Evolutionary conservation across 23 tunicate species (phyloP).

Genomic region (Ciona savignyi): DNA sequence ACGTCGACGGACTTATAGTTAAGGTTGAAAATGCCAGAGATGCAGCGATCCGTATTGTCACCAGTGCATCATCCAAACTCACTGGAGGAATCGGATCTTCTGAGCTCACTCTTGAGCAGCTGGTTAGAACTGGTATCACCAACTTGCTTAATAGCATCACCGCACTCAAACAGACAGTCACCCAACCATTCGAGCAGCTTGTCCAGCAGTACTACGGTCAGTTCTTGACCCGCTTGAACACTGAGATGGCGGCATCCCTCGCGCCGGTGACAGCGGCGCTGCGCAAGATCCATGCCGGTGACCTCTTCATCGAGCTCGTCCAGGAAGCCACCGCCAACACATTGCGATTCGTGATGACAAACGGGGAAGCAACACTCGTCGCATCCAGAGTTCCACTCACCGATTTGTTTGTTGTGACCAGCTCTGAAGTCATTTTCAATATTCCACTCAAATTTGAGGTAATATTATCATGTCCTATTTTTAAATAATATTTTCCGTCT

Average conservation of each 20-base stretch:
- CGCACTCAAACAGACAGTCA: constrained; percentile 2
- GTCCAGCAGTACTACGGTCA: constrained; percentile 26
- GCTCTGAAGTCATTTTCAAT: constrained; percentile 48
- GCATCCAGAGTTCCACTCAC: constrained; percentile 34
- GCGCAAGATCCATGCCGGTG: constrained; percentile 44
- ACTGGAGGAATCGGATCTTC: constrained; percentile 5
- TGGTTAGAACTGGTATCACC: constrained; percentile 15
- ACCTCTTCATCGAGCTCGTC: constrained; percentile 57
- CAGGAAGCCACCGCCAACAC: constrained; percentile 58
- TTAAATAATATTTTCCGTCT: no score
- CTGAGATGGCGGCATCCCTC: constrained; percentile 7
- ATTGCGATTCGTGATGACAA: constrained; percentile 25
- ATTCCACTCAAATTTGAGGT: constrained; percentile 78
- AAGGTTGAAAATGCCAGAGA: constrained; percentile 11
- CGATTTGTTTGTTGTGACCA: constrained; percentile 45
- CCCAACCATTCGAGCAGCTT: constrained; percentile 45
- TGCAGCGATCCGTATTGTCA: not conserved
- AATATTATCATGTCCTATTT: no score
- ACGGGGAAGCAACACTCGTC: constrained; percentile 36
- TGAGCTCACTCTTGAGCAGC: constrained; percentile 5
- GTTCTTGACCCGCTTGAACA: constrained; percentile 10
- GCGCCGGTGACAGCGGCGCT: constrained; percentile 21
- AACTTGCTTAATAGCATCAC: constrained; percentile 3
- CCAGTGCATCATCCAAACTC: constrained; percentile 2
- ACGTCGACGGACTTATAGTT: constrained; percentile 16